Percentiles rank a stretch among this genome's conserved stretches.
phyloP scores from a whole-genome alignment of 1,140 invertebrate genomes.

The Ceratina australensis region DNA sequence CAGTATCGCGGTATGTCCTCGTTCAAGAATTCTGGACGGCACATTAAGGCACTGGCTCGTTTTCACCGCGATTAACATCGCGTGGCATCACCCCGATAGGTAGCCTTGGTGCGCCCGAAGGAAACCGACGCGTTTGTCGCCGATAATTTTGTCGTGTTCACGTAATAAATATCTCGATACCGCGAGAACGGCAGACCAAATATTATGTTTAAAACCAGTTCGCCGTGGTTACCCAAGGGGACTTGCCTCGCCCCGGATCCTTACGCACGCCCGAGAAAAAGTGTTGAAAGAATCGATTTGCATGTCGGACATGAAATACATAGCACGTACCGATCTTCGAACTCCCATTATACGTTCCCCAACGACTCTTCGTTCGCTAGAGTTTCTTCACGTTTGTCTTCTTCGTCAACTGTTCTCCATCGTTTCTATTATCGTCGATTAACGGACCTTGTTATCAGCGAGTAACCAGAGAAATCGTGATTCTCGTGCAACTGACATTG shows the following conservation, averaged over 20 bases:
- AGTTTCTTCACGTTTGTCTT: neutral
- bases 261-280: too few species aligned
- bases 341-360: neutral
- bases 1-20: neutral
- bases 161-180: constrained; percentile 26
- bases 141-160: constrained; percentile 28
- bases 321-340: constrained; percentile 26
- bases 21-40: neutral
- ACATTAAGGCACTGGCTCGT: neutral
- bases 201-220: constrained; percentile 48
- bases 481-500: too few species aligned
- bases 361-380: neutral
- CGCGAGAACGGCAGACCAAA: constrained; percentile 4
- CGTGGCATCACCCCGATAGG: neutral
- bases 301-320: constrained; percentile 5
- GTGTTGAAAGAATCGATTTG: constrained; percentile 14
- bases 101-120: constrained; percentile 12
- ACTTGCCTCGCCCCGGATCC: constrained; percentile 26
- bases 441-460: neutral
- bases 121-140: constrained; percentile 18
- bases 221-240: constrained; percentile 27
- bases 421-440: neutral
- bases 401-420: neutral
- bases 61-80: constrained; percentile 18
- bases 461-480: neutral